Evolutionary conservation across 2,113 vertebrate species (phyloP).

Genomic region (Hystrix cristata): DNA sequence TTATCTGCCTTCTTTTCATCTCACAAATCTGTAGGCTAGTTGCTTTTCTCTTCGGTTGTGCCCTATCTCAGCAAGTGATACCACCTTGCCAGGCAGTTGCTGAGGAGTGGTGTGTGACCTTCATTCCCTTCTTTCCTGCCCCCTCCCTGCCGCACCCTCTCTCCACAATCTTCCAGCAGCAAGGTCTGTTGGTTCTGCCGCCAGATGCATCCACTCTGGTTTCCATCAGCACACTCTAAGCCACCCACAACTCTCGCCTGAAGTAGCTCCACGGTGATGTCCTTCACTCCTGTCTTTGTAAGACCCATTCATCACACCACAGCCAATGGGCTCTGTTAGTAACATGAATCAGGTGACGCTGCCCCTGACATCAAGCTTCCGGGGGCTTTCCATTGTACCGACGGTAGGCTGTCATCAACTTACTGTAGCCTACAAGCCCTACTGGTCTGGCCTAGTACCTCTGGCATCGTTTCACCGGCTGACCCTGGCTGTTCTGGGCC

Average conservation of each 20-base stretch:
- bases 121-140: not conserved
- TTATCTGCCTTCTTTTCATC: not conserved
- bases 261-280: not conserved
- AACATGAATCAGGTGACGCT: not conserved
- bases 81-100: not conserved
- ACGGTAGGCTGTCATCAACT: not conserved
- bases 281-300: not conserved
- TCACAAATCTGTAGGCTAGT: not conserved
- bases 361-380: not conserved
- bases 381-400: not conserved
- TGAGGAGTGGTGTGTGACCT: not conserved
- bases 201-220: not conserved
- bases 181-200: not conserved
- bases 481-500: not conserved
- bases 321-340: not conserved
- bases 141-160: accelerated
- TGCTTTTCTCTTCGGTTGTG: not conserved
- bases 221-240: not conserved
- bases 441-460: not conserved
- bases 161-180: not conserved
- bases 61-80: not conserved
- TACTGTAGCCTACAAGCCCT: not conserved
- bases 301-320: not conserved
- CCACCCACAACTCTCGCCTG: not conserved
- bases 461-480: accelerated